Percentiles rank a stretch among this genome's conserved stretches.
These are phyloP conservation scores for Isaurus tuberculatus DNA, from an alignment of 92 coral and sea anemone species.

Conservation along the genomic window DNA sequence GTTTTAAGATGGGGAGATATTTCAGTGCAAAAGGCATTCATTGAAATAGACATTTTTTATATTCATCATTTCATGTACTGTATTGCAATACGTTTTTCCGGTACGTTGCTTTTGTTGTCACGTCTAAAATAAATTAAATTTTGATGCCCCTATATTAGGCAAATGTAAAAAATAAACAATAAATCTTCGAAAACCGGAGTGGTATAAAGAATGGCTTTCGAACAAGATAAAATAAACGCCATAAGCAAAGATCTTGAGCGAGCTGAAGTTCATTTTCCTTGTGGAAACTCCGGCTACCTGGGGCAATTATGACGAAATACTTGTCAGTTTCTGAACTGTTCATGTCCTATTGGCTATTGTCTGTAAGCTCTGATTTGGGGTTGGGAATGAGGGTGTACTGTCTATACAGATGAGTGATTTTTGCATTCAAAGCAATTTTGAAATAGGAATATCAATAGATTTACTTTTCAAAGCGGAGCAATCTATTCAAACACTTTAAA, in stretches of 20 bases:
- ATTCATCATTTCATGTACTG: too few species aligned
- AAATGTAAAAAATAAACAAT: background rate
- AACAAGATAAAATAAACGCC: background rate
- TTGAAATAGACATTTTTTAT: too few species aligned
- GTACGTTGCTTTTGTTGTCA: background rate
- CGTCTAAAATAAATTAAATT: background rate
- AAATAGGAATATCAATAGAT: too few species aligned
- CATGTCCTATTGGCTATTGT: background rate
- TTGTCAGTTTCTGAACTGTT: background rate
- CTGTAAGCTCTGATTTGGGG: background rate
- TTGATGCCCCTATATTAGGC: background rate
- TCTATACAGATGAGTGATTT: background rate
- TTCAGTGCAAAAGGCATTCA: background rate
- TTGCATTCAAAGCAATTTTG: too few species aligned
- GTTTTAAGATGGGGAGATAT: background rate
- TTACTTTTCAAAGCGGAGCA: too few species aligned
- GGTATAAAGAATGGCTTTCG: background rate
- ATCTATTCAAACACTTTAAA: too few species aligned
- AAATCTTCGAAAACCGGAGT: background rate
- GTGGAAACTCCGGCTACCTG: constrained; percentile 19
- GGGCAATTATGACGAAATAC: background rate
- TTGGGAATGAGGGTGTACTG: background rate
- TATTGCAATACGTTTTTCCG: too few species aligned
- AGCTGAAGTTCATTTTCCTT: background rate
- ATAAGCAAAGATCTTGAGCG: background rate